Evolutionary conservation across 2,113 vertebrate species (phyloP).

Genomic region (Eidolon helvum): DNA sequence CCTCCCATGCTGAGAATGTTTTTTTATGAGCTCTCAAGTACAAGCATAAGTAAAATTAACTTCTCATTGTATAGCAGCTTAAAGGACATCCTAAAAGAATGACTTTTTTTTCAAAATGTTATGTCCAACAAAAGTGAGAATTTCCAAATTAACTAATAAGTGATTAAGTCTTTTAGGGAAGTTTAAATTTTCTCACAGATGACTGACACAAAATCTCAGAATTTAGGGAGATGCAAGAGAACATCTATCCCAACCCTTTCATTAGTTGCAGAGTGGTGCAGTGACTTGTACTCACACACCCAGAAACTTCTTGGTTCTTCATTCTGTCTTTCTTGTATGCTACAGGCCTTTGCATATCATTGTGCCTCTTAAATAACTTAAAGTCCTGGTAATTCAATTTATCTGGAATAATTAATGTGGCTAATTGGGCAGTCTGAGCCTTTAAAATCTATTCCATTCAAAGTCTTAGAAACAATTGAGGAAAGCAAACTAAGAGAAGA

Average conservation of each 20-base stretch:
- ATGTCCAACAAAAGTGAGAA: background rate
- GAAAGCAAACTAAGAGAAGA: background rate
- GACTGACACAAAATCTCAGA: background rate
- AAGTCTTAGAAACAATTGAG: background rate
- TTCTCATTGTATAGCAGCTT: background rate
- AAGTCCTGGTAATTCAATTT: background rate
- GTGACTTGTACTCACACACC: background rate
- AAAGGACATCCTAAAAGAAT: background rate
- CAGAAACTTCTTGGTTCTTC: background rate
- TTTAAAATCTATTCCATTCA: background rate
- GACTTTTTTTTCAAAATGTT: background rate
- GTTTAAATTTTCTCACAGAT: background rate
- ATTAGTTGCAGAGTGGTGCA: background rate
- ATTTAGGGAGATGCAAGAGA: background rate
- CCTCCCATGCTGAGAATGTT: background rate
- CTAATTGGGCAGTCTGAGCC: background rate
- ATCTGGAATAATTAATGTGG: background rate
- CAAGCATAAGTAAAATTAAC: background rate
- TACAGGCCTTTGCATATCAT: background rate
- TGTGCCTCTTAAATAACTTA: background rate
- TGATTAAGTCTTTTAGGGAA: background rate
- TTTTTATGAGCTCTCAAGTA: background rate
- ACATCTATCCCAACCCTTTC: background rate
- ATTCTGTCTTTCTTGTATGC: background rate
- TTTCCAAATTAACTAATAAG: background rate